Evolutionary conservation across 2,888 invertebrate genomes (phyloP).

Genomic region (Drosophila algonquin): DNA sequence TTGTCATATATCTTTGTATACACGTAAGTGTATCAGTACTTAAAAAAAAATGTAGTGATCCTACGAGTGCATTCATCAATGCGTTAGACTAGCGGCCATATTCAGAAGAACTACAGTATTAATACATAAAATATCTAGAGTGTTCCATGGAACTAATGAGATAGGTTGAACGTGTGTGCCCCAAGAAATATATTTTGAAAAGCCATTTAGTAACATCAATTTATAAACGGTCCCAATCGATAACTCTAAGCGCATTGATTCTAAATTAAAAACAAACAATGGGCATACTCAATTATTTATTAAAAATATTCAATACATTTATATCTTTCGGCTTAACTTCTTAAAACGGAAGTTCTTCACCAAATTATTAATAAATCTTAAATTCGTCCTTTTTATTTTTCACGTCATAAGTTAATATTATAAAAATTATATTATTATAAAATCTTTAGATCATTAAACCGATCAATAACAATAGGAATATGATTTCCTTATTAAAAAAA

Average conservation of each 20-base stretch:
- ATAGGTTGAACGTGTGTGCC: conserved; percentile 37
- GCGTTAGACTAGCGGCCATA: background rate
- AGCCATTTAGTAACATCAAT: conserved; percentile 1
- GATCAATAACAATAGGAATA: background rate
- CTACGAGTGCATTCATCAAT: background rate
- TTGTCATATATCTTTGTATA: background rate
- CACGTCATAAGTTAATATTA: background rate
- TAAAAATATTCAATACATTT: background rate
- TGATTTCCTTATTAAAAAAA: background rate
- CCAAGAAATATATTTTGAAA: conserved; percentile 32
- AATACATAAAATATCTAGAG: conserved; percentile 4
- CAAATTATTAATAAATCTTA: too few species aligned
- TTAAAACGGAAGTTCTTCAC: background rate
- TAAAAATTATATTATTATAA: too few species aligned
- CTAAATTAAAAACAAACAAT: background rate
- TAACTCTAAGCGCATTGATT: background rate
- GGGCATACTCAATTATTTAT: background rate
- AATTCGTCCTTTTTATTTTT: too few species aligned
- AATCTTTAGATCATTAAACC: background rate
- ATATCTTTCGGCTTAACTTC: background rate
- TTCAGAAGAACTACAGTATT: background rate
- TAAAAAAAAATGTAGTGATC: background rate
- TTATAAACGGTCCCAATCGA: background rate
- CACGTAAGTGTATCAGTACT: background rate
- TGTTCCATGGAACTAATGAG: conserved; percentile 6